These are phyloP conservation scores for Polyploca ridens DNA, from an alignment of 2,888 invertebrate species.

Conservation along the genomic window DNA sequence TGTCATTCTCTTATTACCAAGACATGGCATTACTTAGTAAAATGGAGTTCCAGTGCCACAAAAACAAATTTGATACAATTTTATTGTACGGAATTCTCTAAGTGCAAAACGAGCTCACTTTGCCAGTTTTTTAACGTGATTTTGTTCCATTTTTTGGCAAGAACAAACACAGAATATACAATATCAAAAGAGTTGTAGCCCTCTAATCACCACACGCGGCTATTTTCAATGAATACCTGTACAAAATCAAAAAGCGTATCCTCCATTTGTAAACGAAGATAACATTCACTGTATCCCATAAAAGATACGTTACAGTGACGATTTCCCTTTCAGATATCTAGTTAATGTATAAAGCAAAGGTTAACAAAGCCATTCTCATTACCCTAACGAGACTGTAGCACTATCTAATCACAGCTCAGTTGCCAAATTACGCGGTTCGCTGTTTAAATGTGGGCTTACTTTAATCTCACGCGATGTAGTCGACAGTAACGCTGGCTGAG, in stretches of 20 bases:
- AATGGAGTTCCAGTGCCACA: too few species aligned
- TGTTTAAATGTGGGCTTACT: constrained; percentile 78
- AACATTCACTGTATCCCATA: constrained; percentile 4
- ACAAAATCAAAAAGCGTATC: not conserved
- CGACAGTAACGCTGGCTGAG: constrained; percentile 41
- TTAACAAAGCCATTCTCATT: constrained; percentile 77
- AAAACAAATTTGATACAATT: too few species aligned
- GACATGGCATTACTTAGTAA: too few species aligned
- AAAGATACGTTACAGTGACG: constrained; percentile 25
- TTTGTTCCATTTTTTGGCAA: too few species aligned
- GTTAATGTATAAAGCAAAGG: constrained; percentile 64
- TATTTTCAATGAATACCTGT: not conserved
- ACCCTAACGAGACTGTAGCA: constrained; percentile 77
- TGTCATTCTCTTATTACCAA: too few species aligned
- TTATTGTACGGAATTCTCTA: too few species aligned
- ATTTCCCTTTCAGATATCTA: constrained; percentile 48
- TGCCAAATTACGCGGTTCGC: constrained; percentile 81
- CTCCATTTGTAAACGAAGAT: not conserved
- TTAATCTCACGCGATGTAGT: constrained; percentile 70
- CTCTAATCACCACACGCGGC: too few species aligned
- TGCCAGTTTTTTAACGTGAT: too few species aligned
- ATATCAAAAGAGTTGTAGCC: too few species aligned
- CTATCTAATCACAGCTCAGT: constrained; percentile 81
- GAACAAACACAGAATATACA: too few species aligned
- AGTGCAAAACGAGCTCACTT: too few species aligned